Percentiles rank a stretch among this genome's conserved stretches.
These are phyloP conservation scores for Acronicta psi DNA, from an alignment of 2,888 invertebrate genomes.

Conservation along the genomic window DNA sequence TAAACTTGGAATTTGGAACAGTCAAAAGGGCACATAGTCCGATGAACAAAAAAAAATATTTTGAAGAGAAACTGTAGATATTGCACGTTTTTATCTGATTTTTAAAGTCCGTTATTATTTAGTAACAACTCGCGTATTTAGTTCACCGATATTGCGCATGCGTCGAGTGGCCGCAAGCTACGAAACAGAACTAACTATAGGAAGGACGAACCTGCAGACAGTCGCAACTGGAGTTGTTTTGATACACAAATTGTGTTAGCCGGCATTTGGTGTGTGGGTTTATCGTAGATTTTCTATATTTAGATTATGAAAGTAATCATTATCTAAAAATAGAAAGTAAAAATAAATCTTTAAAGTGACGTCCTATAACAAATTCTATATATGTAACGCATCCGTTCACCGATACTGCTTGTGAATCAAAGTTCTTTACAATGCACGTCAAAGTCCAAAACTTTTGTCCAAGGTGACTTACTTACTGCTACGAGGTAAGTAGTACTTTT, in stretches of 20 bases:
- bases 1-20: conserved; percentile 33
- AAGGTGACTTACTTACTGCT: no score
- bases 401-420: no score
- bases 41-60: conserved; percentile 6
- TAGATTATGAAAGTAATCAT: background rate
- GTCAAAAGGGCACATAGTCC: conserved; percentile 20
- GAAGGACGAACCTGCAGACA: conserved; percentile 15
- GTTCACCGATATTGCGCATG: conserved; percentile 47
- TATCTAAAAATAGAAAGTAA: no score
- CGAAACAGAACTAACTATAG: conserved; percentile 37
- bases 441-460: no score
- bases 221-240: conserved; percentile 26
- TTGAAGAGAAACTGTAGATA: conserved; percentile 3
- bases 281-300: background rate
- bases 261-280: conserved; percentile 4
- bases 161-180: conserved; percentile 46
- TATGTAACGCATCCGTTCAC: no score
- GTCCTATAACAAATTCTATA: no score
- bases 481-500: no score
- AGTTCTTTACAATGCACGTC: no score
- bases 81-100: conserved; percentile 14
- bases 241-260: conserved; percentile 32
- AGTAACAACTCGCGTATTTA: conserved; percentile 40
- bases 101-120: conserved; percentile 16
- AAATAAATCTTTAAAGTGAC: no score